Conservation (phyloP, 1,140 invertebrate species). For the Hirudo medicinalis region DNA sequence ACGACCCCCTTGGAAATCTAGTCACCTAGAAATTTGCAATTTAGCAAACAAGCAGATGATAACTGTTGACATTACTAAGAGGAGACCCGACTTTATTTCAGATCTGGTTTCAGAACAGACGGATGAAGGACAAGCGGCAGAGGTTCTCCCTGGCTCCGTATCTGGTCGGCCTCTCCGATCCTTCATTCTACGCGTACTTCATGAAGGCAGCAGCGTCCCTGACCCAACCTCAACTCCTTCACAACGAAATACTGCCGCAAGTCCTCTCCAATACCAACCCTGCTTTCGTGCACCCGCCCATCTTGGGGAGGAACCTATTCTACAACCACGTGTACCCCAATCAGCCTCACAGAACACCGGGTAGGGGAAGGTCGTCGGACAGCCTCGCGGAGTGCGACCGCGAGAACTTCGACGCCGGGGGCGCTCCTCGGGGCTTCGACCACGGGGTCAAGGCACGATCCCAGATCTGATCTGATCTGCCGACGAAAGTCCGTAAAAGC, state of each 20-base stretch:
- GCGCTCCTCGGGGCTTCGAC: no score
- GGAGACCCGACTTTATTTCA: slow-evolving; percentile 39
- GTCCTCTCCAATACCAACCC: background rate
- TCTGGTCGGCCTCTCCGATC: slow-evolving; percentile 48
- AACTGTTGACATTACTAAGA: no score
- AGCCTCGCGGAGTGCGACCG: background rate
- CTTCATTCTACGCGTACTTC: slow-evolving; percentile 74
- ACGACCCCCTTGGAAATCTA: no score
- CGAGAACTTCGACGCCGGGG: no score
- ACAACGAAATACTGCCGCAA: background rate
- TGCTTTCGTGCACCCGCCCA: background rate
- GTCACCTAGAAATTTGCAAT: no score
- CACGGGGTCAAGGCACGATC: no score
- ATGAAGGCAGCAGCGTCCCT: slow-evolving; percentile 56
- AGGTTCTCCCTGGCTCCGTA: slow-evolving; percentile 78
- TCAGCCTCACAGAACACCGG: background rate
- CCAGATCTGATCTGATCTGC: no score
- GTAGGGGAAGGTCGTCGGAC: background rate
- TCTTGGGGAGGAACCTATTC: background rate
- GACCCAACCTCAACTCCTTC: slow-evolving; percentile 15
- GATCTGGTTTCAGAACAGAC: slow-evolving; percentile 97
- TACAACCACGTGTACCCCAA: background rate
- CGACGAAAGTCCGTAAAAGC: no score
- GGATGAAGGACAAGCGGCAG: slow-evolving; percentile 98
- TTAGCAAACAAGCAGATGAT: no score